Percentiles rank a stretch among this genome's conserved stretches.
phyloP scores from a whole-genome alignment of 2,113 vertebrate genomes.

The Promerops cafer region DNA sequence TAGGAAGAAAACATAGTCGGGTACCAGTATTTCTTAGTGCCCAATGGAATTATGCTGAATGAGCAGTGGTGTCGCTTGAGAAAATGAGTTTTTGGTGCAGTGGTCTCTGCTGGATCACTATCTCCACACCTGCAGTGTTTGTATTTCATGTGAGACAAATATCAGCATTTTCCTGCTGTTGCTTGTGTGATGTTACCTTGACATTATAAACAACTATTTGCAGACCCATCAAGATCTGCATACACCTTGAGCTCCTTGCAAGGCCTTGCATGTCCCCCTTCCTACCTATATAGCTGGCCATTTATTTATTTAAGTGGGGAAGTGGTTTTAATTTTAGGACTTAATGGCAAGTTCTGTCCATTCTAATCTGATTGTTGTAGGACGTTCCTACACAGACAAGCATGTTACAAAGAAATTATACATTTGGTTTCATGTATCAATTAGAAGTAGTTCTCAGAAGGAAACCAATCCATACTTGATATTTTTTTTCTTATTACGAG shows the following conservation, averaged over 20 bases:
- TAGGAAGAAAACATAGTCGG: not conserved
- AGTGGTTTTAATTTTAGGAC: not conserved
- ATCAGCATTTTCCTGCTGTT: not conserved
- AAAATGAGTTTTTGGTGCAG: not conserved
- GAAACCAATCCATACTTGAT: not conserved
- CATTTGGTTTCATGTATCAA: not conserved
- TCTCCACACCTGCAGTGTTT: not conserved
- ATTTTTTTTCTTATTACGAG: not conserved
- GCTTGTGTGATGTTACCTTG: not conserved
- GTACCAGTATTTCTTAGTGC: not conserved
- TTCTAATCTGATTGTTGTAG: not conserved
- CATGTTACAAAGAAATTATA: not conserved
- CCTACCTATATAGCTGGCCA: not conserved
- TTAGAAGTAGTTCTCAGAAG: not conserved
- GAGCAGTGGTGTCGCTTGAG: not conserved
- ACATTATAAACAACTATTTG: not conserved
- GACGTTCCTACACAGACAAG: not conserved
- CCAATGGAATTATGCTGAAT: not conserved
- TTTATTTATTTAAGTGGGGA: not conserved
- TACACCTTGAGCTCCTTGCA: not conserved
- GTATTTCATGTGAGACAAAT: not conserved
- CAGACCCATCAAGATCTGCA: not conserved
- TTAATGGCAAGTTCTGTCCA: not conserved
- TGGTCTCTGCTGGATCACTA: not conserved
- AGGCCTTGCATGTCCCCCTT: not conserved